phyloP scores from a whole-genome alignment of 2,113 vertebrate genomes.

The Jacana jacana region DNA sequence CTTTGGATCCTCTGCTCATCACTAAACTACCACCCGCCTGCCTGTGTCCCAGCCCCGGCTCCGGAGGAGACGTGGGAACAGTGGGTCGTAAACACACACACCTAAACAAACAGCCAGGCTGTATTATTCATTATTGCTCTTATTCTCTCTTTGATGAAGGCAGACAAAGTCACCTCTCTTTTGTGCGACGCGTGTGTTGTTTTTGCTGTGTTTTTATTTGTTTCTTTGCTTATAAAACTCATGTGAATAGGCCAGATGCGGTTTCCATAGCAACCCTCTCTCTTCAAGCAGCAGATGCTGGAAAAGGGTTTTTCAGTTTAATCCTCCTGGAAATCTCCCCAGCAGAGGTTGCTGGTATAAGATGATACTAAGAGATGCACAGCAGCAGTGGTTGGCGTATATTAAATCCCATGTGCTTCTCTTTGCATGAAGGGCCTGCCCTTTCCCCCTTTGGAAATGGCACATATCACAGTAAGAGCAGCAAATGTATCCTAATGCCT shows the following conservation, averaged over 20 bases:
- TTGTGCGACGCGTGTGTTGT: background rate
- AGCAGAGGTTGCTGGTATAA: conserved; percentile 9
- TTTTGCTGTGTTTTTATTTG: conserved; percentile 22
- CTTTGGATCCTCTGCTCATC: background rate
- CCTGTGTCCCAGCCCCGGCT: background rate
- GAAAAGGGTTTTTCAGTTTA: conserved; percentile 50
- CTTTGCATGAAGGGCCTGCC: background rate
- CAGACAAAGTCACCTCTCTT: conserved; percentile 10
- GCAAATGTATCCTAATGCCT: background rate
- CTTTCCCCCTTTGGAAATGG: background rate
- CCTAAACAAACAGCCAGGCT: background rate
- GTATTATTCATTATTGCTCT: background rate
- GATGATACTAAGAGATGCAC: background rate
- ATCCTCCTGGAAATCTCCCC: conserved; percentile 62
- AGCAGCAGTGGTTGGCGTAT: background rate
- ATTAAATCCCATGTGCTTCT: background rate
- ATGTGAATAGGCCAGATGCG: conserved; percentile 53
- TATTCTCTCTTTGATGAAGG: background rate
- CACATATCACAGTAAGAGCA: background rate
- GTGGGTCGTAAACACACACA: background rate
- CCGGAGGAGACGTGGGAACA: background rate
- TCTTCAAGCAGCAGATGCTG: conserved; percentile 24
- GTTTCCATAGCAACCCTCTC: conserved; percentile 73
- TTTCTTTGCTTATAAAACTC: conserved; percentile 40
- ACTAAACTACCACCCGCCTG: background rate